Evolutionary conservation across 2,113 vertebrate species (phyloP), one percentile per base, ranked within the genome.

Genomic region (Phocoena phocoena): DNA sequence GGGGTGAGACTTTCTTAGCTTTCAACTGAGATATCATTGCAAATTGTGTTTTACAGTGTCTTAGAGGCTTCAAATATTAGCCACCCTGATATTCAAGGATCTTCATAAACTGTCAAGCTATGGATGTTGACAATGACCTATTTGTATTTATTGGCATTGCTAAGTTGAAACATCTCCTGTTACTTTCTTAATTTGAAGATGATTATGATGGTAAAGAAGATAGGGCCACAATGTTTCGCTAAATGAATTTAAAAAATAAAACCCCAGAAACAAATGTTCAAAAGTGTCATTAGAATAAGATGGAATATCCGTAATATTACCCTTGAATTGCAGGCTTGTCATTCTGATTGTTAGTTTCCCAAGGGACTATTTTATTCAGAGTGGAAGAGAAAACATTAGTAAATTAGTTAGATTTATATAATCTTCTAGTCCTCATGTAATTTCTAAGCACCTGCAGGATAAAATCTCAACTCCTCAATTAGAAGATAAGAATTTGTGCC

Each of bases 181-280:
- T 55, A 71, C 33, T 79, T 70, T 63, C 87, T 62, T 82, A 73
- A 89, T 83, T 6, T 95, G 86, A 84, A 94, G 68, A 90, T 31
- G 25, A 55, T 80, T 63, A 50, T 68, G 2, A 86, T 79, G 55
- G 9, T 12, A 79, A 93, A 53, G 41, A 9, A 82, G 11, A 41
- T 4, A 73, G 23, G 21, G 25, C 5, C 3, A 77, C 10, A 62
- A n/a, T 17, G 36, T 53, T 76, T 96, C 50, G 68, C 77, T 81
- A 86, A 38, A 88, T 36, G 17, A 41, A 76, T 68, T 47, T 20
- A 68, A 63, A 60, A 83, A 68, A 65, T 13, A 55, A 70, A 88
- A 7, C 8, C 8, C 6, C 26, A 58, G 50, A 77, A 55, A 63
- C 28, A n/a, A 50, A 74, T 21, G 21, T 58, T 90, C 18, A 87